Evolutionary conservation across 2,888 invertebrate species (phyloP), one percentile per base, ranked within the genome.

Genomic region (Hyppa rectilinea): DNA sequence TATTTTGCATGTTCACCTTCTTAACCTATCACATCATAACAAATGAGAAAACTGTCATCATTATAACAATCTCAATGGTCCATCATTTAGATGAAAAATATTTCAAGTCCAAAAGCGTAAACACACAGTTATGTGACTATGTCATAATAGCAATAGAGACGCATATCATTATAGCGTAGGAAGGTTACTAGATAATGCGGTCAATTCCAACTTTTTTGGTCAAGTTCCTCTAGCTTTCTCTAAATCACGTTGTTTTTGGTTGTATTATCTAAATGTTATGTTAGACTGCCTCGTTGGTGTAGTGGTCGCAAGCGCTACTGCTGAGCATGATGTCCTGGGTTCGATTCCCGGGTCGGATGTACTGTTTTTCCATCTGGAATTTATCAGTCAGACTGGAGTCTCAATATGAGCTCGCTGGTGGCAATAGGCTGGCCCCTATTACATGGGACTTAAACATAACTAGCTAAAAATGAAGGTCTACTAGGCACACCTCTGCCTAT

Each of bases 161-260:
- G 58, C 56, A 62, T 67, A 85, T 85, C 73, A 63, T 72, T 72
- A 61, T 65, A 62, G 29, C 53, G 77, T 71, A 67, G 80, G 64
- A 84, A 74, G 81, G 83, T 86, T 82, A 86, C 72, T 71, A 71
- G 81, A 53, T 66, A 87, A 84, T 58, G 74, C 80, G 88, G 87
- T 85, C 82, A 82, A 66, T 81, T 80, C 47, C 68, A 79, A 85
- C 73, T 45, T 78, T 75, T 82, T 82, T 82, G 83, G 83, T 71
- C 66, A 73, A 78, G 63, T 75, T 66, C 66, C 66, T 62, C 53
- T 65, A 26, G 29, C 75, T 83, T 81, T 83, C 83, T 78, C 62
- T 79, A 40, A 5, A 3, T 17, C 26, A 49, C 29, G 6, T 58
- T 38, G n/a, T 40, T 68, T 74, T 23, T 58, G 40, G 23, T 23